Base-by-base conservation (phyloP, 1,140 invertebrate genomes). In the Hetaerina americana region DNA sequence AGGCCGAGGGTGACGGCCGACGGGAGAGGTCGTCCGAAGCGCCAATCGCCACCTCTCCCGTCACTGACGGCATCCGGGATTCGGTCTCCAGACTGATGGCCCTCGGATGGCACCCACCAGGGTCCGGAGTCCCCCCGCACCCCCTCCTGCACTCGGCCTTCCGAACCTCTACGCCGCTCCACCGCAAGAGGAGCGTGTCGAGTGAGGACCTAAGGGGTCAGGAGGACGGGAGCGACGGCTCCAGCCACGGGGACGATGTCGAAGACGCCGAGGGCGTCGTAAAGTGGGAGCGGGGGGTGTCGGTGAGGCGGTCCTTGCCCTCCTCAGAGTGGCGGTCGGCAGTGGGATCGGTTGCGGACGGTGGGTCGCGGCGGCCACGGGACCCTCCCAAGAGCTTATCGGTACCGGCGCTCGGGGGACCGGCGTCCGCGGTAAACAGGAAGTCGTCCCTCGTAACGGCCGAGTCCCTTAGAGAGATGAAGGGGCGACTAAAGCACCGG, bases 241-340 rank as follows among this genome's bases (percentile, higher is more conserved):
- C 68, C 2, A n/a, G n/a, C n/a, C n/a, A n/a, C n/a, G n/a, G n/a
- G n/a, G n/a, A n/a, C n/a, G n/a, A n/a, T n/a, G 22, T n/a, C 0
- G 28, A 25, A 68, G 66, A 66, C 5, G 26, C 31, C 69, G 71
- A 29, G 6, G 28, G 40, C 18, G n/a, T n/a, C n/a, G n/a, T n/a
- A n/a, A 66, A 85, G 74, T 88, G 87, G 87, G 82, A 83, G 71
- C 79, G 84, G 70, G 83, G 85, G 25, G 84, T 83, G 22, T 86
- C 84, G 76, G 78, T 85, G 25, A 82, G 86, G 40, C 78, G 85
- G 70, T 89, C 88, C 12, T 81, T 90, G 66, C 86, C 76, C 83
- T 86, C 67, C n/a, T 28, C 67, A 25, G 27, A 28, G 67, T 26
- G 67, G 67, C n/a, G 18, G 67, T 26, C 27, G 2, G 67, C 24